Evolutionary conservation across 64 coral and sea anemone genomes (phyloP).

Genomic region (Dendrophyllia cribrosa): DNA sequence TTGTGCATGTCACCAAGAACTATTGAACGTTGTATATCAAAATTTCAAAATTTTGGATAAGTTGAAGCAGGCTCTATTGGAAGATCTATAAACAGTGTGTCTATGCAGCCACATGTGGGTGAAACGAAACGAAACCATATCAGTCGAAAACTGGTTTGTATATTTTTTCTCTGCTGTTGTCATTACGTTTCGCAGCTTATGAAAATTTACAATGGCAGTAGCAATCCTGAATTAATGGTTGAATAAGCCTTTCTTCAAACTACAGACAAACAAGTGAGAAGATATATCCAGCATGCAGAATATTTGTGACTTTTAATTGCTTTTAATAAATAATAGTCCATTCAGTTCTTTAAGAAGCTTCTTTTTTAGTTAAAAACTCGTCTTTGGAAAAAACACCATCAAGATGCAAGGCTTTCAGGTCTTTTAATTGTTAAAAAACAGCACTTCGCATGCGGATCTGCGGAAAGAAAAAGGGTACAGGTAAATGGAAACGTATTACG

Average conservation of each 20-base stretch:
- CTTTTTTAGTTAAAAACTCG: constrained; percentile 18
- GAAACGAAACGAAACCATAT: constrained; percentile 48
- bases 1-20: constrained; percentile 8
- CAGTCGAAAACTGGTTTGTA: constrained; percentile 28
- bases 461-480: no score
- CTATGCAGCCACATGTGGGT: constrained; percentile 67
- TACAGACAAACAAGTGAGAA: constrained; percentile 11
- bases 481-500: no score
- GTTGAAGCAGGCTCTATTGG: no score
- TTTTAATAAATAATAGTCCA: neutral
- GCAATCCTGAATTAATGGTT: constrained; percentile 31
- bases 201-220: constrained; percentile 46
- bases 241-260: constrained; percentile 36
- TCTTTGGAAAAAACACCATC: neutral
- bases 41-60: neutral
- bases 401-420: neutral
- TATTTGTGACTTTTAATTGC: neutral
- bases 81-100: no score
- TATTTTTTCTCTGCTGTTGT: neutral
- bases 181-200: no score
- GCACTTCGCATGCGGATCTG: no score
- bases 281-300: constrained; percentile 15
- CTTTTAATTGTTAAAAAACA: no score
- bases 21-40: neutral
- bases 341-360: constrained; percentile 12